Evolutionary conservation across 2,888 invertebrate genomes (phyloP).

Genomic region (Scrobipalpa atriplicella): DNA sequence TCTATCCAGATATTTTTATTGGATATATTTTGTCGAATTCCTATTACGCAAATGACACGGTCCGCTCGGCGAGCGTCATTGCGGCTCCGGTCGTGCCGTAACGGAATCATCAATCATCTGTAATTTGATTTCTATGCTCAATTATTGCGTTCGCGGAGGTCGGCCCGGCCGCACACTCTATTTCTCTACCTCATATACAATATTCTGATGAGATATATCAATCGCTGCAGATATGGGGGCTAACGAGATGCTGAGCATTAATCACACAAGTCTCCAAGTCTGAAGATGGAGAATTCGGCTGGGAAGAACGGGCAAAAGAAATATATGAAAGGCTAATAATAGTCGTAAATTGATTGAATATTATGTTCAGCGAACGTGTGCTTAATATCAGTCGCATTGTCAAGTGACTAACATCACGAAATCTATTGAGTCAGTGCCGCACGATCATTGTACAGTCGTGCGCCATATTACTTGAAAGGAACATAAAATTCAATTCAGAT

Average conservation of each 20-base stretch:
- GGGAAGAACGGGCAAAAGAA: background rate
- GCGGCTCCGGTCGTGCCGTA: slow-evolving; percentile 78
- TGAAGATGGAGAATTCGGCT: background rate
- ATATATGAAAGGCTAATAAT: background rate
- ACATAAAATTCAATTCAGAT: slow-evolving; percentile 49
- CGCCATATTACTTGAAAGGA: slow-evolving; percentile 49
- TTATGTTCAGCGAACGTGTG: slow-evolving; percentile 33
- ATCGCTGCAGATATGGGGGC: slow-evolving; percentile 23
- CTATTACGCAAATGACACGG: slow-evolving; percentile 76
- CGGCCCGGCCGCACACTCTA: slow-evolving; percentile 65
- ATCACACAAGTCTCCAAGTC: slow-evolving; percentile 13
- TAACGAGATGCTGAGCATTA: slow-evolving; percentile 22
- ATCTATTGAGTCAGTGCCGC: slow-evolving; percentile 52
- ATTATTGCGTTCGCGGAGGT: slow-evolving; percentile 81
- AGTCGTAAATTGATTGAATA: slow-evolving; percentile 17
- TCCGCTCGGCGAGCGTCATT: slow-evolving; percentile 67
- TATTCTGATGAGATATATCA: slow-evolving; percentile 41
- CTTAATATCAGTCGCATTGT: slow-evolving; percentile 42
- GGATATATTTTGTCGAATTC: slow-evolving; percentile 69
- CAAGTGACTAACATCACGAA: slow-evolving; percentile 58
- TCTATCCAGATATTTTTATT: slow-evolving; percentile 38
- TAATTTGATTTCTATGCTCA: slow-evolving; percentile 83
- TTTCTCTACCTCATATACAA: slow-evolving; percentile 59
- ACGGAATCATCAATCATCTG: slow-evolving; percentile 82
- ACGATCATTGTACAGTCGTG: slow-evolving; percentile 52